Base-by-base conservation (phyloP, 2,113 vertebrate species). In the Motacilla tschutschensis region DNA sequence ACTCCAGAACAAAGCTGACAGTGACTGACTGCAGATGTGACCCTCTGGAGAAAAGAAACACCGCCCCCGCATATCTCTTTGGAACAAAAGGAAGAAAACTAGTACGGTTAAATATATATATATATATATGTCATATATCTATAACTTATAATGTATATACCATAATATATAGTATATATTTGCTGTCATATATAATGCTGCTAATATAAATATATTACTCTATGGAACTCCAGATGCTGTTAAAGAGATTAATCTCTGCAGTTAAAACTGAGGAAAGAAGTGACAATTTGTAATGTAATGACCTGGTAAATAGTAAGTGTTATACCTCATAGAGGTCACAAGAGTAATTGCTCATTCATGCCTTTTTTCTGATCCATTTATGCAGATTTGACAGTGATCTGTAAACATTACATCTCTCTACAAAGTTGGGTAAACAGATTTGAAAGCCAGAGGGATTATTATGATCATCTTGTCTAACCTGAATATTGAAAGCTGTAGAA, bases 351-450 rank as follows among this genome's bases (percentile, higher is more conserved):
- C 51, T 88, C 71, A 75, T 91, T 87, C 77, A 41, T 91, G 83
- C 78, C 59, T 86, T 93, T 89, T 89, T 89, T 36, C 71, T 93
- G 91, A 91, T 93, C 88, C 74, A 75, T 83, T 89, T 92, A 69
- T 91, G 93, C 74, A 92, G 77, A 92, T 92, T 75, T 94, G 92
- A 90, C 80, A 92, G 88, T 87, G 79, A 93, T 91, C 53, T 83
- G n/a, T 94, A 94, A 95, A 89, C 73, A 83, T 60, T 64, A 67
- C 44, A 38, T 85, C 76, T 87, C 80, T 76, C 81, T 70, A 66
- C 71, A 76, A 91, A 88, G 55, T 17, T 79, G 47, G 21, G 47
- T 88, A 91, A 92, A 92, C 67, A 88, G 71, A 91, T 93, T 51
- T 87, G 87, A 94, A 92, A 93, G 75, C 72, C 84, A 74, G 58